These are phyloP conservation scores for Enteromius trimaculatus DNA, from an alignment of 2,797 vertebrate species.

Conservation along the genomic window DNA sequence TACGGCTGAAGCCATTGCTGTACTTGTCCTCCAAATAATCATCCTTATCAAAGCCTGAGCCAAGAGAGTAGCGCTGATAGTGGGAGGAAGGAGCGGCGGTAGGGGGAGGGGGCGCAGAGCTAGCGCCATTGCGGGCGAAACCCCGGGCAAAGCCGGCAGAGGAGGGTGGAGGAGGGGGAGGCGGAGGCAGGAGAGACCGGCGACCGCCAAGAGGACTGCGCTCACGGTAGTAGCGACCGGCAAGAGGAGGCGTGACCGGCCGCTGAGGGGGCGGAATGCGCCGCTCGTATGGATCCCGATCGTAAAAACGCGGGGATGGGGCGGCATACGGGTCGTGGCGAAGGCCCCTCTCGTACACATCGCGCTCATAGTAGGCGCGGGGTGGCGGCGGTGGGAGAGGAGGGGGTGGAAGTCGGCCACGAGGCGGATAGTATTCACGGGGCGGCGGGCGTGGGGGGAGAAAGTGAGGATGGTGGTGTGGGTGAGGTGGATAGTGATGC, in stretches of 20 bases:
- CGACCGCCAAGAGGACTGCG: constrained; percentile 60
- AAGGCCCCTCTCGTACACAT: constrained; percentile 57
- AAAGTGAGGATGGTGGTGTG: constrained; percentile 60
- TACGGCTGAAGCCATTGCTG: constrained; percentile 71
- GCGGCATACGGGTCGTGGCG: constrained; percentile 69
- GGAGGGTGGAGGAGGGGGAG: constrained; percentile 67
- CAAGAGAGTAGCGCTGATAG: constrained; percentile 69
- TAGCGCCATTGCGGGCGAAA: constrained; percentile 62
- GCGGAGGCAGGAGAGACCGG: constrained; percentile 64
- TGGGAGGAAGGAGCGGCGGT: constrained; percentile 59
- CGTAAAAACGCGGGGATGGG: constrained; percentile 61
- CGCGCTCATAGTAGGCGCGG: constrained; percentile 69
- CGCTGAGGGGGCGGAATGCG: constrained; percentile 64
- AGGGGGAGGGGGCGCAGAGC: constrained; percentile 60
- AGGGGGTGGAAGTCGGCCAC: constrained; percentile 63
- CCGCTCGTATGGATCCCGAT: constrained; percentile 70
- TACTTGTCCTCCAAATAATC: constrained; percentile 75
- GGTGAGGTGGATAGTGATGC: constrained; percentile 60
- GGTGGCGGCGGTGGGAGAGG: constrained; percentile 66
- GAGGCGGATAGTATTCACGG: constrained; percentile 60
- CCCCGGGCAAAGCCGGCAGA: constrained; percentile 67
- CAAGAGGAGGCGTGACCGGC: constrained; percentile 55
- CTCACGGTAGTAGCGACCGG: constrained; percentile 64
- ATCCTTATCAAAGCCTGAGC: constrained; percentile 71
- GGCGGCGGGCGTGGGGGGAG: constrained; percentile 60